phyloP scores from a whole-genome alignment of 2,797 vertebrate species.

The Prionace glauca region DNA sequence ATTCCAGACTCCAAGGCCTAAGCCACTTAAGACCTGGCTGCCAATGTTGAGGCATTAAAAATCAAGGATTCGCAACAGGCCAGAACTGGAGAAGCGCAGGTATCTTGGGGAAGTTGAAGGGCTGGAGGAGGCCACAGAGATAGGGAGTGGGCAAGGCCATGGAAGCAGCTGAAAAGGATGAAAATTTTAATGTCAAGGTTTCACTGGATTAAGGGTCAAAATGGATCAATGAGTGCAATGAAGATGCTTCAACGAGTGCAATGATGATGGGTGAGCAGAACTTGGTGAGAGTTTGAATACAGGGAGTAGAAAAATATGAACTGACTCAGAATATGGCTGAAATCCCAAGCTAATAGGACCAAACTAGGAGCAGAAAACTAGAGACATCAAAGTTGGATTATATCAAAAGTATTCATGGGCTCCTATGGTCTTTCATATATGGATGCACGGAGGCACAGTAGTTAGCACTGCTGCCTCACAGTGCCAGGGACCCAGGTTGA shows the following conservation, averaged over 20 bases:
- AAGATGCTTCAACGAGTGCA: too few species aligned
- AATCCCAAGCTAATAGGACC: neutral
- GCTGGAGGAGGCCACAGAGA: neutral
- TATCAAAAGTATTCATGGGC: neutral
- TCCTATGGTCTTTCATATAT: neutral
- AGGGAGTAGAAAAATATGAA: neutral
- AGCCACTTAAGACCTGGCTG: neutral
- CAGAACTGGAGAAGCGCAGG: neutral
- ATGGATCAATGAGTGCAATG: too few species aligned
- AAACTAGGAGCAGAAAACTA: neutral
- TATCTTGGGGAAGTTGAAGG: neutral
- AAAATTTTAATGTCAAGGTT: neutral
- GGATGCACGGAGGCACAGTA: too few species aligned
- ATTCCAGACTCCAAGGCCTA: neutral
- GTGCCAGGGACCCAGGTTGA: too few species aligned
- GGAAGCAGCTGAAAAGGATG: neutral
- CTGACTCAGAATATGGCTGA: neutral
- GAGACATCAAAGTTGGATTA: neutral
- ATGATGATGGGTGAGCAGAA: neutral
- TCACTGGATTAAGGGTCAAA: neutral
- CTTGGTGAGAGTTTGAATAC: neutral
- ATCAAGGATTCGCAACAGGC: neutral
- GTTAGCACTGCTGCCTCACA: too few species aligned
- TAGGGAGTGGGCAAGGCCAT: neutral
- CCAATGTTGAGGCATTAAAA: neutral